These are phyloP conservation scores for Uria lomvia DNA, from an alignment of 2,113 vertebrate genomes.

Conservation along the genomic window DNA sequence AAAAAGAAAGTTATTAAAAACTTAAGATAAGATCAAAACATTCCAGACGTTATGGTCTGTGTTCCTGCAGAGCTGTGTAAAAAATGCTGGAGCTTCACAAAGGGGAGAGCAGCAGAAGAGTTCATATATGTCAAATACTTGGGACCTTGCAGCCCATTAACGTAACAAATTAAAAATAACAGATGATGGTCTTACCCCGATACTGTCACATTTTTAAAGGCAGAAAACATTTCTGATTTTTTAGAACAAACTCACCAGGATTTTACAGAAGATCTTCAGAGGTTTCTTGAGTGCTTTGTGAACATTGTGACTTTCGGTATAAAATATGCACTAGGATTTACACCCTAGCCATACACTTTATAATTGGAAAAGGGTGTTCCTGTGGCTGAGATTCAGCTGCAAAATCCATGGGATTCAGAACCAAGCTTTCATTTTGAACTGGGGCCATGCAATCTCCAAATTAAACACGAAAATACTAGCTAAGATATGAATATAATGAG, in stretches of 20 bases:
- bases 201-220: not conserved
- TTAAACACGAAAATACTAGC: slow-evolving; percentile 64
- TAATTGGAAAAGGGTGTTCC: slow-evolving; percentile 66
- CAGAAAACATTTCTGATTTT: not conserved
- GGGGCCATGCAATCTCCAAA: slow-evolving; percentile 66
- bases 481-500: slow-evolving; percentile 66
- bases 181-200: not conserved
- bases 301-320: slow-evolving; percentile 32
- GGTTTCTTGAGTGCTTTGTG: slow-evolving; percentile 25
- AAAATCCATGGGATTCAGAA: slow-evolving; percentile 62
- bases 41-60: slow-evolving; percentile 33
- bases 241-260: not conserved
- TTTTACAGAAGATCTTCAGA: slow-evolving; percentile 17
- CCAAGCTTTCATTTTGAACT: slow-evolving; percentile 59
- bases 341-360: slow-evolving; percentile 10
- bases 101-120: slow-evolving; percentile 28
- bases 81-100: slow-evolving; percentile 37
- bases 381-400: slow-evolving; percentile 64
- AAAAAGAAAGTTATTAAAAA: slow-evolving; percentile 61
- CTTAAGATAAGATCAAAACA: slow-evolving; percentile 62
- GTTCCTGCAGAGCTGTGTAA: slow-evolving; percentile 29
- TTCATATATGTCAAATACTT: slow-evolving; percentile 46
- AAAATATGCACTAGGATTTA: slow-evolving; percentile 55
- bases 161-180: slow-evolving; percentile 15
- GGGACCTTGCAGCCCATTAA: slow-evolving; percentile 33